Evolutionary conservation across 2,888 invertebrate genomes (phyloP).

Genomic region (Phragmatobia fuliginosa): DNA sequence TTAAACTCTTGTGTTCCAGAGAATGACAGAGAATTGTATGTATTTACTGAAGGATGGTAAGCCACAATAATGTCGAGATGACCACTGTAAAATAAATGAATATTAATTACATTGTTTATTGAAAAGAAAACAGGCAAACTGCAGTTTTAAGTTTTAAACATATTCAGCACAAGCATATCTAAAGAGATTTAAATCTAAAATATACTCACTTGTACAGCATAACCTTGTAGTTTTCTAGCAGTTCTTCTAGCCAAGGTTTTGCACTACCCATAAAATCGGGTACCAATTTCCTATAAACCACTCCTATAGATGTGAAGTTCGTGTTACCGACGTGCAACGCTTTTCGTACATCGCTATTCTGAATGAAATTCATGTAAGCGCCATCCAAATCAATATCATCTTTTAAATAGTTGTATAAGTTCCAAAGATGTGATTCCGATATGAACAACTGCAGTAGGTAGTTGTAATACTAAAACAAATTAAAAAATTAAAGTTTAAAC

Average conservation of each 20-base stretch:
- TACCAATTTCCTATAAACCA: conserved; percentile 82
- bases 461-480: conserved; percentile 80
- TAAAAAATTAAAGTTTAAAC: neutral
- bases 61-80: conserved; percentile 89
- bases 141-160: neutral
- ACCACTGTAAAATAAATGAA: conserved; percentile 69
- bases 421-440: conserved; percentile 75
- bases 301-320: conserved; percentile 81
- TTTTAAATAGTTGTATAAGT: conserved; percentile 82
- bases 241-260: conserved; percentile 84
- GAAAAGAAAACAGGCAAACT: neutral
- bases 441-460: conserved; percentile 78
- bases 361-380: conserved; percentile 76
- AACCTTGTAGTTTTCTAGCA: conserved; percentile 85
- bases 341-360: conserved; percentile 75
- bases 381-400: conserved; percentile 76
- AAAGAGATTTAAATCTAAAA: neutral
- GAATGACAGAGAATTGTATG: conserved; percentile 73
- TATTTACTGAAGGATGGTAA: conserved; percentile 87
- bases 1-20: conserved; percentile 81
- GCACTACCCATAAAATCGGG: conserved; percentile 87
- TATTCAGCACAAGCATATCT: neutral
- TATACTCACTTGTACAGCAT: conserved; percentile 87
- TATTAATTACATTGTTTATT: neutral
- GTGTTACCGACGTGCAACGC: conserved; percentile 85